Conservation (phyloP, 2,888 invertebrate genomes). For the Marronus borbonicus region DNA sequence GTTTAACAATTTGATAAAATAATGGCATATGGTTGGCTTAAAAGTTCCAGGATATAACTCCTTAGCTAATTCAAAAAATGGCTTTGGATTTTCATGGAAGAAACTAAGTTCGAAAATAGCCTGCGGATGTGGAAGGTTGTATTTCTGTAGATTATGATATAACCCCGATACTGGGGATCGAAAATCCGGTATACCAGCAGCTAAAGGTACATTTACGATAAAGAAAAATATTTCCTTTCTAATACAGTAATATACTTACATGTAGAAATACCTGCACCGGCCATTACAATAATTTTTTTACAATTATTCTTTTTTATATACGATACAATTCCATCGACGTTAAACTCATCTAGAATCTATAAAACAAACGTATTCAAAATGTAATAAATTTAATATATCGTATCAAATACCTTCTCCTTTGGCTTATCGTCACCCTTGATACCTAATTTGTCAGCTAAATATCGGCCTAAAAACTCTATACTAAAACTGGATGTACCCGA, state of each 20-base stretch:
- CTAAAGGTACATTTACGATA: slow-evolving; percentile 69
- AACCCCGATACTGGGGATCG: slow-evolving; percentile 93
- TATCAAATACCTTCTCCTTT: slow-evolving; percentile 59
- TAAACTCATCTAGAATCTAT: slow-evolving; percentile 80
- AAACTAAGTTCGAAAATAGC: slow-evolving; percentile 93
- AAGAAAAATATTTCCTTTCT: neutral
- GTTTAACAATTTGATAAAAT: slow-evolving; percentile 88
- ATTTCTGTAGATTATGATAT: slow-evolving; percentile 92
- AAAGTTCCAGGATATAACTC: slow-evolving; percentile 90
- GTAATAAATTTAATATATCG: neutral
- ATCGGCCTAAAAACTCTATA: slow-evolving; percentile 78
- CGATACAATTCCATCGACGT: slow-evolving; percentile 83
- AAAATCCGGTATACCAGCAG: slow-evolving; percentile 97
- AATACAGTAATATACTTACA: slow-evolving; percentile 75
- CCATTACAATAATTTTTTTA: slow-evolving; percentile 92
- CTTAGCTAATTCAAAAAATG: slow-evolving; percentile 93
- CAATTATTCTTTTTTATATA: slow-evolving; percentile 85
- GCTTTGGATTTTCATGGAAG: slow-evolving; percentile 90
- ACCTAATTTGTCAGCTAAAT: slow-evolving; percentile 78
- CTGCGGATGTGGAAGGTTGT: slow-evolving; percentile 91
- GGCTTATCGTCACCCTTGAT: slow-evolving; percentile 71
- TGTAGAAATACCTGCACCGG: slow-evolving; percentile 97
- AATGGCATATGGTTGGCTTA: slow-evolving; percentile 92
- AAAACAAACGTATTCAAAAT: slow-evolving; percentile 44
- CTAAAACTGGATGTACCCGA: slow-evolving; percentile 68